These are phyloP conservation scores for Drosophila truncata DNA, from an alignment of 1,140 invertebrate species.

Conservation along the genomic window DNA sequence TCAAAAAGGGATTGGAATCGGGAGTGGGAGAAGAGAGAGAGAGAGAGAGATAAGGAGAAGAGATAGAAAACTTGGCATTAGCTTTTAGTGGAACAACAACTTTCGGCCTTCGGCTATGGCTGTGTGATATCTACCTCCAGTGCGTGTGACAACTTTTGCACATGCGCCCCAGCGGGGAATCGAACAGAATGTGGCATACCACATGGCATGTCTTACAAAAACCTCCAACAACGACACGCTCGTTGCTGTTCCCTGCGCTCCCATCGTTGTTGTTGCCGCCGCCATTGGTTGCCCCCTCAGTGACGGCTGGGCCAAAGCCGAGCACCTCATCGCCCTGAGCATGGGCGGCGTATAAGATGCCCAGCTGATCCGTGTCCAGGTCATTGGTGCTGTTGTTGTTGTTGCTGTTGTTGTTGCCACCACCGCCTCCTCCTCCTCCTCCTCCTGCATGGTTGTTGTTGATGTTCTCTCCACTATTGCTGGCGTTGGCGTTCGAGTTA, in stretches of 20 bases:
- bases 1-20: constrained; percentile 8
- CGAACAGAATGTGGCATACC: constrained; percentile 76
- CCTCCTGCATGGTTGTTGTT: constrained; percentile 1
- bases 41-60: constrained; percentile 36
- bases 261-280: constrained; percentile 34
- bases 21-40: constrained; percentile 13
- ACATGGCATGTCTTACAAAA: constrained; percentile 84
- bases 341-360: constrained; percentile 32
- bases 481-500: too few relatives aligned
- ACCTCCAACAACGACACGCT: constrained; percentile 64
- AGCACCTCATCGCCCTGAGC: constrained; percentile 58
- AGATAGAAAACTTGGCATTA: constrained; percentile 76
- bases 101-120: constrained; percentile 13
- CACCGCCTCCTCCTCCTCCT: neutral
- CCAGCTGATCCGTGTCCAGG: constrained; percentile 53
- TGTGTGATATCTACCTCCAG: constrained; percentile 80
- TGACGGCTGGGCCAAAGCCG: constrained; percentile 34
- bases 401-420: constrained; percentile 20
- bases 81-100: constrained; percentile 48
- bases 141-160: constrained; percentile 85
- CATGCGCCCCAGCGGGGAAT: constrained; percentile 79
- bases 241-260: constrained; percentile 4
- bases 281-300: constrained; percentile 44
- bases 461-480: constrained; percentile 10
- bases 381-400: constrained; percentile 54